A percentile compares a stretch with the other conserved stretches of the same genome.
phyloP scores from a whole-genome alignment of 92 coral and sea anemone species.

The Anthopleura xanthogrammica region DNA sequence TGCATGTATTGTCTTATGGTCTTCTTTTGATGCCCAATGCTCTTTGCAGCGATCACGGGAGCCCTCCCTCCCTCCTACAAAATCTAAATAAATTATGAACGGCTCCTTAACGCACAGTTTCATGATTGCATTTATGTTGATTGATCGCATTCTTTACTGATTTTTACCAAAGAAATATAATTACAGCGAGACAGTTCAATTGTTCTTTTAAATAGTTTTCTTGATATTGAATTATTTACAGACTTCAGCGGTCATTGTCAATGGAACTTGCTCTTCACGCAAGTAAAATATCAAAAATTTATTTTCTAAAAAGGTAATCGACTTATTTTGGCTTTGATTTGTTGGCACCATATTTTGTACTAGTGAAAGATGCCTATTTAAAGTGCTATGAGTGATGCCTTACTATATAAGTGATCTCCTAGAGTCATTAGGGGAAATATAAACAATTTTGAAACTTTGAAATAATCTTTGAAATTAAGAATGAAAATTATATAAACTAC shows the following conservation, averaged over 20 bases:
- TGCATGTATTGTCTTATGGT: no score
- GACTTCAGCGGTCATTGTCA: slow-evolving; percentile 11
- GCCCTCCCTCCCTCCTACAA: not conserved
- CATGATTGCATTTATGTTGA: not conserved
- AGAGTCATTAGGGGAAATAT: not conserved
- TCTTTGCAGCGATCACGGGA: not conserved
- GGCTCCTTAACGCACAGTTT: not conserved
- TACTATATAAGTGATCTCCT: not conserved
- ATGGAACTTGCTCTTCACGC: slow-evolving; percentile 30
- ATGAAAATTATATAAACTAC: not conserved
- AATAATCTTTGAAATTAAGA: not conserved
- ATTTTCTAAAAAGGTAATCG: slow-evolving; percentile 23
- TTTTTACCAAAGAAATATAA: not conserved
- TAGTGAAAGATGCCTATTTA: not conserved
- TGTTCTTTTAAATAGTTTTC: slow-evolving; percentile 34
- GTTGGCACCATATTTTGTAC: not conserved
- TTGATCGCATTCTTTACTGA: not conserved
- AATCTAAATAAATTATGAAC: not conserved
- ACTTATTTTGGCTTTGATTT: slow-evolving; percentile 1
- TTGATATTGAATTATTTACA: slow-evolving; percentile 20
- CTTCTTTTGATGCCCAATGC: not conserved
- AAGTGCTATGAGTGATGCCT: not conserved
- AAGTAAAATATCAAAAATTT: slow-evolving; percentile 48
- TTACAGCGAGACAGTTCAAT: slow-evolving; percentile 15
- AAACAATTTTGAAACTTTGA: not conserved